Base-by-base conservation (phyloP, 2,888 invertebrate genomes). In the Thyatira batis region DNA sequence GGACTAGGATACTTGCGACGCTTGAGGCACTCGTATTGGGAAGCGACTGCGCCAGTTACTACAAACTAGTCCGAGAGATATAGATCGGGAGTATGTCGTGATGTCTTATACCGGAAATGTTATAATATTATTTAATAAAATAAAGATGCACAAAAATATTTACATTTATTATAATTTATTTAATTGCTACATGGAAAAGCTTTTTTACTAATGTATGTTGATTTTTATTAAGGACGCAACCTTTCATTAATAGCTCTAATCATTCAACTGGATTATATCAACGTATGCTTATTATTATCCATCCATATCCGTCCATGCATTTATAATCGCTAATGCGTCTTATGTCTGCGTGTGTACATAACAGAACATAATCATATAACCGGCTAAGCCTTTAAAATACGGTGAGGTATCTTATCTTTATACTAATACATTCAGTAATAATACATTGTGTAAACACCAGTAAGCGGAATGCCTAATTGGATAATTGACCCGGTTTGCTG, bases 401-500 rank as follows among this genome's bases (percentile, higher is more conserved):
- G 25, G 17, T 17, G 25, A 43, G 43, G 30, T 45, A 46, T 46
- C 13, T 46, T 45, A 28, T 45, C 30, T 20, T n/a, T 13, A 30
- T 30, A 30, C 13, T 30, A 51, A 45, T 51, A 23, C 5, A 45
- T 21, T 21, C 13, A 45, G 33, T 13, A 30, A 23, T 3, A 10
- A 50, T 23, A n/a, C 33, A 28, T 27, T 27, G 9, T 46, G 11
- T 39, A 51, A 54, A 54, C 25, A 21, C 30, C 30, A 30, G 46
- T 45, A 46, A 51, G 27, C 39, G 17, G 46, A 39, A 54, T 50
- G 46, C 39, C 33, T 39, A 54, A 54, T 50, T 54, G 54, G 17
- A 25, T 54, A 54, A 50, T 54, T 46, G 54, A 46, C 50, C 45
- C 39, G 25, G 46, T 43, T 48, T 6, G 45, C 45, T 8, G 13